These are phyloP conservation scores for Theristicus caerulescens DNA, from an alignment of 2,113 vertebrate species.

Conservation along the genomic window DNA sequence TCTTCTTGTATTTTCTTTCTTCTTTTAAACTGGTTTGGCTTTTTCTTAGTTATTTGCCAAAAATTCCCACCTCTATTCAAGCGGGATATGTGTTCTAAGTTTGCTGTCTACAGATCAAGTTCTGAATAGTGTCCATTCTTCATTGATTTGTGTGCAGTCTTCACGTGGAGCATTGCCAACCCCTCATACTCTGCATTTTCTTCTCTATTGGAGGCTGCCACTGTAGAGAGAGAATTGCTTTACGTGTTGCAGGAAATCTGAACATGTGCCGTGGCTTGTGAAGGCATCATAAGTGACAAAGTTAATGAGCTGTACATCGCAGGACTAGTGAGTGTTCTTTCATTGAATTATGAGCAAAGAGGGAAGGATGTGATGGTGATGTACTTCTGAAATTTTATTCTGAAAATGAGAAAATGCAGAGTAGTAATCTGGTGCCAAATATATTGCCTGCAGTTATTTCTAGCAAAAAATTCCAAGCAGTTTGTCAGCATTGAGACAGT, in stretches of 20 bases:
- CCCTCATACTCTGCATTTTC: background rate
- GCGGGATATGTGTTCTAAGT: background rate
- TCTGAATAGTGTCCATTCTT: background rate
- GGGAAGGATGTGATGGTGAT: background rate
- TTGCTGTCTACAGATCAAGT: background rate
- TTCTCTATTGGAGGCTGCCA: background rate
- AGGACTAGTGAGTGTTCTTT: background rate
- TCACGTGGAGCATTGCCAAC: background rate
- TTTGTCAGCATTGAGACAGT: background rate
- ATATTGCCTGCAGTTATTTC: background rate
- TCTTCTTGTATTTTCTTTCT: background rate
- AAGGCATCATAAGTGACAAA: background rate
- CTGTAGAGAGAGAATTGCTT: background rate
- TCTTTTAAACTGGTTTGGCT: background rate
- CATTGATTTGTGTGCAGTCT: background rate
- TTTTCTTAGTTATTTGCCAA: background rate
- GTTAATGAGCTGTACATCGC: background rate
- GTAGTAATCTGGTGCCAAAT: background rate
- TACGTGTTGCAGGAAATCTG: background rate
- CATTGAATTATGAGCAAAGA: background rate
- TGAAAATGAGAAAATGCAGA: background rate
- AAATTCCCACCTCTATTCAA: background rate
- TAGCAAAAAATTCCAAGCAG: background rate
- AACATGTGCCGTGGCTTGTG: background rate
- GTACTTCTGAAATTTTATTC: background rate